Conservation (phyloP, 2,888 invertebrate genomes). For the Toxonevra muliebris region DNA sequence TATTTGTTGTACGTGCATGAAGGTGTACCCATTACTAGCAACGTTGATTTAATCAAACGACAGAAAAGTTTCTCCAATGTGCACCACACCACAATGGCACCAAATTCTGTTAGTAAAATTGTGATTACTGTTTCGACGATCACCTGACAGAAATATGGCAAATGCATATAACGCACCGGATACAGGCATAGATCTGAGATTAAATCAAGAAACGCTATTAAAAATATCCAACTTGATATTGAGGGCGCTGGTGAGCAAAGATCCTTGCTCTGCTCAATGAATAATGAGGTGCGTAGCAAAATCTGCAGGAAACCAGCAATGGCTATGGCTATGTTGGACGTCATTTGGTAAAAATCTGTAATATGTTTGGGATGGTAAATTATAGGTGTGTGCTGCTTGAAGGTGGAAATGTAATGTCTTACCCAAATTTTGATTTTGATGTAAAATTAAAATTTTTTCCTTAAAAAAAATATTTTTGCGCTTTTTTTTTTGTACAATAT, state of each 20-base stretch:
- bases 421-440: constrained; percentile 30
- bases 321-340: constrained; percentile 42
- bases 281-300: constrained; percentile 46
- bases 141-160: constrained; percentile 44
- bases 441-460: constrained; percentile 19
- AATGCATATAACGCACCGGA: constrained; percentile 50
- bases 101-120: constrained; percentile 48
- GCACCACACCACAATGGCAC: constrained; percentile 52
- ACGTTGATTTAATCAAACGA: constrained; percentile 31
- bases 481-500: constrained; percentile 13
- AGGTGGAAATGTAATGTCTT: constrained; percentile 2
- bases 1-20: constrained; percentile 29
- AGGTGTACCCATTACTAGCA: constrained; percentile 35
- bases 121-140: constrained; percentile 44
- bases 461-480: background rate
- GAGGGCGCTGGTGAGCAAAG: constrained; percentile 50
- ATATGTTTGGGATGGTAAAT: background rate
- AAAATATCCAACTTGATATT: constrained; percentile 51
- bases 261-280: constrained; percentile 48
- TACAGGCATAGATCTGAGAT: constrained; percentile 48
- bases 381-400: background rate
- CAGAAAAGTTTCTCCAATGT: constrained; percentile 43
- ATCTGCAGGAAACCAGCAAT: constrained; percentile 46
- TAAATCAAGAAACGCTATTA: constrained; percentile 46
- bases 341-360: constrained; percentile 36